Base-by-base conservation (phyloP, 2,888 invertebrate species). In the Parthenolecanium corni region DNA sequence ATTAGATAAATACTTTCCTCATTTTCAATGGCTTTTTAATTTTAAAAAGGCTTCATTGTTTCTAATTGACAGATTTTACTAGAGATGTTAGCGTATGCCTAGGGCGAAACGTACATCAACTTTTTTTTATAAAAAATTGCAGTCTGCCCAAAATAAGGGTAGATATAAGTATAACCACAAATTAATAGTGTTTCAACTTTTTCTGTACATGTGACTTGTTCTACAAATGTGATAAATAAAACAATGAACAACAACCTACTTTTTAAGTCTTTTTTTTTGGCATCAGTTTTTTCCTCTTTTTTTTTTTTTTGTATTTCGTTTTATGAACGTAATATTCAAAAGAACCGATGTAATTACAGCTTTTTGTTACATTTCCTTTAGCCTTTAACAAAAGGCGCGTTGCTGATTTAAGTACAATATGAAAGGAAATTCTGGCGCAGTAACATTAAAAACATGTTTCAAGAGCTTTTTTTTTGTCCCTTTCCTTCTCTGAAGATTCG, bases 391-490 rank as follows among this genome's bases (percentile, higher is more conserved):
- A 61, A 51, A 51, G 61, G n/a, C 51, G 47, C 23, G 51, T 51
- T 61, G 61, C 61, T 61, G 61, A 61, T 61, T 61, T 61, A 61
- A 61, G 61, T 47, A 47, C 61, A 51, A 61, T 61, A 51, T 61
- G 38, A 61, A 61, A 61, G 61, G 61, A 61, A 61, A 61, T 49
- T 61, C 49, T 51, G 36, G 61, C 61, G 61, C 61, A 40, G 52
- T 23, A 31, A 51, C 23, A 61, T 61, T 61, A 49, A 51, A 51
- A 61, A 61, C 49, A 49, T 51, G 49, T 61, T 61, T 61, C 38
- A 38, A 61, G 61, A 38, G 21, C 61, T 61, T 49, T 61, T 61
- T 61, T 47, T 36, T 31, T 49, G 25, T 31, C 23, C 38, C 38
- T 31, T 61, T 21, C 23, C 38, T 16, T 47, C 25, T 61, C 38